A percentile compares a stretch with the other conserved stretches of the same genome.
Evolutionary conservation across 1,140 invertebrate genomes (phyloP).

Genomic region (Saxidomus purpurata): DNA sequence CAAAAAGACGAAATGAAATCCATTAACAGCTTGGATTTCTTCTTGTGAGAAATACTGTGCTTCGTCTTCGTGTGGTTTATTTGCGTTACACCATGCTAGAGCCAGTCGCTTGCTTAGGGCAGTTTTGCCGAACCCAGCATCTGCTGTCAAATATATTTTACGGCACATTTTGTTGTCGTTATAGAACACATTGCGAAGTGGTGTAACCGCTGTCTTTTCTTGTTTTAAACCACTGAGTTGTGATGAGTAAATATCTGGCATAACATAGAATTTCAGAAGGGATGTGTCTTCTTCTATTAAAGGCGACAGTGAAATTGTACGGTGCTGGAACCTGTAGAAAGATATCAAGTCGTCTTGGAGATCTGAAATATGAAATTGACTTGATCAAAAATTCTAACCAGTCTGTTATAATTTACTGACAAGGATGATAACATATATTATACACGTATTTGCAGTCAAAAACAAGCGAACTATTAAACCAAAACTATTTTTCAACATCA

Average conservation of each 20-base stretch:
- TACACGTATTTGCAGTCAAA: no score
- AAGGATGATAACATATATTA: no score
- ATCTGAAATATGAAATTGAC: background rate
- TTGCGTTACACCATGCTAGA: background rate
- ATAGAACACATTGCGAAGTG: background rate
- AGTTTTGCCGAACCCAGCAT: background rate
- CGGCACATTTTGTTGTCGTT: background rate
- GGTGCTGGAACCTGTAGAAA: background rate
- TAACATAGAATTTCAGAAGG: background rate
- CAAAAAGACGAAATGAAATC: background rate
- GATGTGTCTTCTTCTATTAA: background rate
- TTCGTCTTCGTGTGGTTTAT: background rate
- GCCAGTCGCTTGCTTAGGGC: background rate
- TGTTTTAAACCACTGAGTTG: background rate
- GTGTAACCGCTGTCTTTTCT: background rate
- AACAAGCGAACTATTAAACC: no score
- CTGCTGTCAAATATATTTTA: background rate
- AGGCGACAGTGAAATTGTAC: background rate
- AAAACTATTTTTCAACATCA: no score
- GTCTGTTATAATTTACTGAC: no score
- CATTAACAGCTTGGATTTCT: background rate
- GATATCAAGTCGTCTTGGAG: background rate
- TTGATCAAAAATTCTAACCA: no score
- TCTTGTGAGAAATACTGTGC: background rate
- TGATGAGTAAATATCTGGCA: background rate